Conservation (phyloP, 2,797 vertebrate genomes). For the Microchirus variegatus region DNA sequence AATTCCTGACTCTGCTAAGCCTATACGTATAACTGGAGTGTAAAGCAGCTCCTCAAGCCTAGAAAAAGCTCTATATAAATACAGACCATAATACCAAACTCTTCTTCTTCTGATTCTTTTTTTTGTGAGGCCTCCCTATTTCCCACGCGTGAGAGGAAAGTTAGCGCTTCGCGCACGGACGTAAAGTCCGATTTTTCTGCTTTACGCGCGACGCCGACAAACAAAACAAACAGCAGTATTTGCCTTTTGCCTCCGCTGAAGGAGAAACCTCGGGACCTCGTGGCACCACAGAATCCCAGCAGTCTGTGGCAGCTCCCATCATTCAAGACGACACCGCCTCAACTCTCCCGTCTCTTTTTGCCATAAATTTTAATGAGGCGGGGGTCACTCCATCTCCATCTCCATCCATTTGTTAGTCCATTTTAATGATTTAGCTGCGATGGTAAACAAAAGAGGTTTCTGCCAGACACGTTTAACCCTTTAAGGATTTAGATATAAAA, state of each 20-base stretch:
- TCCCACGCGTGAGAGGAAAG: conserved; percentile 29
- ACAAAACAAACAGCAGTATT: conserved; percentile 24
- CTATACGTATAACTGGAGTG: no score
- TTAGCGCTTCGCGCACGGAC: conserved; percentile 35
- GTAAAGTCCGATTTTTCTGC: conserved; percentile 48
- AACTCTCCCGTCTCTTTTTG: conserved; percentile 50
- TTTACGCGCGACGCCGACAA: conserved; percentile 17
- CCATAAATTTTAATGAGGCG: conserved; percentile 59
- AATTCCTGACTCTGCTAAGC: no score
- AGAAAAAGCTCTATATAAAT: no score
- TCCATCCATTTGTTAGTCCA: conserved; percentile 25
- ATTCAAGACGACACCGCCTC: conserved; percentile 61
- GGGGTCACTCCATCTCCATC: conserved; percentile 40
- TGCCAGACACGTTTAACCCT: conserved; percentile 41
- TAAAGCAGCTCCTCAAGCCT: no score
- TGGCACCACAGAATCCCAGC: conserved; percentile 61
- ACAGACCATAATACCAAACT: no score
- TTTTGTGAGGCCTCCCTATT: conserved; percentile 21
- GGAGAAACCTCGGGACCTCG: conserved; percentile 60
- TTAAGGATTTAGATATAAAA: conserved; percentile 4
- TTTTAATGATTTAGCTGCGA: conserved; percentile 51
- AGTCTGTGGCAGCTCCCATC: conserved; percentile 47
- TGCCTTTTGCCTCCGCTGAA: conserved; percentile 39
- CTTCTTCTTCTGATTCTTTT: no score
- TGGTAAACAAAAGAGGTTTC: conserved; percentile 47